Conservation (phyloP, 1,140 invertebrate genomes). For the Drosophila pseudoobscura region DNA sequence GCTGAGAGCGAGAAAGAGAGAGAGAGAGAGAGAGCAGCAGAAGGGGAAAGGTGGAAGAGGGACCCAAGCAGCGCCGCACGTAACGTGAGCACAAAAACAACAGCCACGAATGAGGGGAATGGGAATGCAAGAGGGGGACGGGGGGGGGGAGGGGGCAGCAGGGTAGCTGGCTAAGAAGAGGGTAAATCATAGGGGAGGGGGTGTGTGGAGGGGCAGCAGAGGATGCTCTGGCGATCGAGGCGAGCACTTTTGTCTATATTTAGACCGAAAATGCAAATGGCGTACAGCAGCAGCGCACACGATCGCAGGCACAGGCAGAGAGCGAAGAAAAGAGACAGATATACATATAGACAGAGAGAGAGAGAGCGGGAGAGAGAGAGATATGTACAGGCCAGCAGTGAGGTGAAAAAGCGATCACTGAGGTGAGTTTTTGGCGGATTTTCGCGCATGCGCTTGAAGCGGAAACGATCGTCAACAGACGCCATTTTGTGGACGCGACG, state of each 20-base stretch:
- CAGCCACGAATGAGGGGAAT: conserved; percentile 3
- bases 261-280: conserved; percentile 73
- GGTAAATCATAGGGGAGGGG: too few relatives aligned
- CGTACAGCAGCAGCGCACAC: conserved; percentile 11
- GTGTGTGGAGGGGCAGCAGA: too few relatives aligned
- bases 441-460: conserved; percentile 40
- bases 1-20: conserved; percentile 34
- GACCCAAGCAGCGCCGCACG: conserved; percentile 63
- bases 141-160: neutral
- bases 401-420: conserved; percentile 17
- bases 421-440: conserved; percentile 20
- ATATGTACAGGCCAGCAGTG: conserved; percentile 1
- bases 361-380: conserved; percentile 2
- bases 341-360: neutral
- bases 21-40: conserved; percentile 3
- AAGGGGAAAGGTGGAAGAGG: conserved; percentile 10
- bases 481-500: conserved; percentile 39
- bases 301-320: neutral
- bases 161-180: too few relatives aligned
- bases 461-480: neutral
- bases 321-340: conserved; percentile 5
- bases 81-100: conserved; percentile 40
- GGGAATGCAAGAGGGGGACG: neutral
- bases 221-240: conserved; percentile 44
- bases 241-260: conserved; percentile 67